phyloP scores from a whole-genome alignment of 2,888 invertebrate species.

The Neria commutata region DNA sequence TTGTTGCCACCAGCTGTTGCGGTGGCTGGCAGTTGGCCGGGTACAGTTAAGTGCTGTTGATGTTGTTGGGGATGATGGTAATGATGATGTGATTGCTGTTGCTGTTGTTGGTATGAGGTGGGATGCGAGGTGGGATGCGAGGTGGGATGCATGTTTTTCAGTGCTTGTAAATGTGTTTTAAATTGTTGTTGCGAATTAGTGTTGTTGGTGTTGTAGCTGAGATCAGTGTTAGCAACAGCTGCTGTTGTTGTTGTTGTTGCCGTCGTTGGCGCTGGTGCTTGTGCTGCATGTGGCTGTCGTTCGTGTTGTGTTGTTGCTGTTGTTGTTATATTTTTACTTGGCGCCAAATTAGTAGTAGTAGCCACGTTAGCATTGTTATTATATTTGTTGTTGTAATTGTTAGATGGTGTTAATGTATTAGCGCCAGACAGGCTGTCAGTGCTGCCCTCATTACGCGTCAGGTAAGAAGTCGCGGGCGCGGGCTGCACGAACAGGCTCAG shows the following conservation, averaged over 20 bases:
- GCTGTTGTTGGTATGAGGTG: constrained; percentile 24
- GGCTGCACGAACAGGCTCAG: constrained; percentile 57
- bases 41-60: constrained; percentile 30
- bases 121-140: constrained; percentile 25
- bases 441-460: neutral
- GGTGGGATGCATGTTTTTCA: constrained; percentile 38
- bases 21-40: constrained; percentile 41
- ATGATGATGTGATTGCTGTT: constrained; percentile 31
- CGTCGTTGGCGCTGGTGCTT: constrained; percentile 17
- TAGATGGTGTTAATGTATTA: constrained; percentile 5
- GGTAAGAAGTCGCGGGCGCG: constrained; percentile 20
- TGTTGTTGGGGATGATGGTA: constrained; percentile 23
- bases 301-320: constrained; percentile 25
- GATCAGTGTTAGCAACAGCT: too few species aligned
- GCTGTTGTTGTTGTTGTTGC: constrained; percentile 27
- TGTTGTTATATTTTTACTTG: constrained; percentile 27
- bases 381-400: constrained; percentile 12
- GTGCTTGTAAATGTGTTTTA: constrained; percentile 33
- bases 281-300: constrained; percentile 23
- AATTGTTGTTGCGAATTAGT: constrained; percentile 41
- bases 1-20: constrained; percentile 38
- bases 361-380: constrained; percentile 11
- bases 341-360: constrained; percentile 8
- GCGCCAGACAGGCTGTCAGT: neutral
- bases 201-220: constrained; percentile 35